Conservation (phyloP, 2,113 vertebrate genomes). For the Laterallus jamaicensis region DNA sequence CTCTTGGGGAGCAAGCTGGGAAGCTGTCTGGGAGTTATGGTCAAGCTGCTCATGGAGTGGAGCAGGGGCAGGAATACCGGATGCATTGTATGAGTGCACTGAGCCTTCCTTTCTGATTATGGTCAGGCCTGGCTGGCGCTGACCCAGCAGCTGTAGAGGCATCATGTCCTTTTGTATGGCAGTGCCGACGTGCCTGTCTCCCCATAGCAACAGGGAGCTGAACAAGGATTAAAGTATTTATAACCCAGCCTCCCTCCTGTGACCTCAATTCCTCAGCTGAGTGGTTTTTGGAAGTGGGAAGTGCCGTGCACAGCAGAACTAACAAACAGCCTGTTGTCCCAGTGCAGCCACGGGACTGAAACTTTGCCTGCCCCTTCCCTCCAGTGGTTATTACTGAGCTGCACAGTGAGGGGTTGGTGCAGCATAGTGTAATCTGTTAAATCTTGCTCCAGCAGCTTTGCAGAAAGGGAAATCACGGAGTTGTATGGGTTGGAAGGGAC, state of each 20-base stretch:
- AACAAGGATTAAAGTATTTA: constrained; percentile 75
- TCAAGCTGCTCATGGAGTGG: not conserved
- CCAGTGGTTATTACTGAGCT: not conserved
- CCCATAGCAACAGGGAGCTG: constrained; percentile 73
- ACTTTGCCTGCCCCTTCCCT: not conserved
- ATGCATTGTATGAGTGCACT: not conserved
- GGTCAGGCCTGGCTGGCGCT: constrained; percentile 36
- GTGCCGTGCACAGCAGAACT: not conserved
- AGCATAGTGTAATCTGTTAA: not conserved
- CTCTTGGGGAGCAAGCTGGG: not conserved
- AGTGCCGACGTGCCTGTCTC: constrained; percentile 63
- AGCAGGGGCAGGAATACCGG: not conserved
- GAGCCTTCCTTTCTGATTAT: constrained; percentile 26
- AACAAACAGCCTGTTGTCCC: constrained; percentile 49
- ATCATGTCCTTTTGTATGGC: constrained; percentile 57
- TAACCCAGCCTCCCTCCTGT: constrained; percentile 65
- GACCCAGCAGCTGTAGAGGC: constrained; percentile 56
- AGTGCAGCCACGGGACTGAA: not conserved
- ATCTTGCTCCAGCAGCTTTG: constrained; percentile 20
- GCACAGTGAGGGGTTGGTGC: constrained; percentile 9
- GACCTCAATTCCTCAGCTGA: constrained; percentile 69
- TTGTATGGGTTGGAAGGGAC: no score
- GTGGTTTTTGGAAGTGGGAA: constrained; percentile 56
- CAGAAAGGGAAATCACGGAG: not conserved
- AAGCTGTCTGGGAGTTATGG: not conserved